Evolutionary conservation across 2,888 invertebrate genomes (phyloP), one percentile per base, ranked within the genome.

Genomic region (Scaptomyza cyrtandrae): DNA sequence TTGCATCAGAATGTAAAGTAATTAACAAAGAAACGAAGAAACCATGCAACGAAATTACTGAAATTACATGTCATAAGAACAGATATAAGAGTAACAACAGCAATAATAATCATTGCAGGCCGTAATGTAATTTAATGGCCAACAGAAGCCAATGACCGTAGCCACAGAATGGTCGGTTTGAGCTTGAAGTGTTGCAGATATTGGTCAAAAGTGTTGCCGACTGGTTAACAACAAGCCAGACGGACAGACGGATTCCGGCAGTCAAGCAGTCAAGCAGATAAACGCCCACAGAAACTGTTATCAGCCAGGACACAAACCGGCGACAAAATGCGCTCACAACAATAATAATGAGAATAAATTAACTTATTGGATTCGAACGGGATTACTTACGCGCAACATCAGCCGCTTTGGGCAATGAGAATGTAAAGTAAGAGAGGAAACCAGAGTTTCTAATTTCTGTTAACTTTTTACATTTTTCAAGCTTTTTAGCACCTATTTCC

Each of bases 331-430:
- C 75, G 85, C 62, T 77, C 86, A 76, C 84, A 80, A 88, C 84
- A 78, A 88, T 84, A 78, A 89, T 88, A 89, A 89, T 88, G 87
- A 77, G 88, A 82, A 90, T 89, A 90, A 90, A 89, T 90, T 84
- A 88, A 90, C 83, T 90, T 90, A 90, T 90, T 90, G 89, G 80
- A 90, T 90, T 90, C 90, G 90, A 90, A 90, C 90, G 88, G 84
- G 89, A 90, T 90, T 90, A 90, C 89, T 88, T 79, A 90, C 80
- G 85, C 80, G 75, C 78, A 86, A 78, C 86, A 85, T 80, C 59
- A 71, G 45, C 71, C 60, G 70, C 69, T 53, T 54, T 48, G 75
- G 83, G 85, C n/a, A n/a, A n/a, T n/a, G n/a, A n/a, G n/a, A n/a
- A n/a, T n/a, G n/a, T n/a, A n/a, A n/a, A n/a, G n/a, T n/a, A n/a